Evolutionary conservation across 1,140 invertebrate genomes (phyloP).

Genomic region (Drosophila ercepeae): DNA sequence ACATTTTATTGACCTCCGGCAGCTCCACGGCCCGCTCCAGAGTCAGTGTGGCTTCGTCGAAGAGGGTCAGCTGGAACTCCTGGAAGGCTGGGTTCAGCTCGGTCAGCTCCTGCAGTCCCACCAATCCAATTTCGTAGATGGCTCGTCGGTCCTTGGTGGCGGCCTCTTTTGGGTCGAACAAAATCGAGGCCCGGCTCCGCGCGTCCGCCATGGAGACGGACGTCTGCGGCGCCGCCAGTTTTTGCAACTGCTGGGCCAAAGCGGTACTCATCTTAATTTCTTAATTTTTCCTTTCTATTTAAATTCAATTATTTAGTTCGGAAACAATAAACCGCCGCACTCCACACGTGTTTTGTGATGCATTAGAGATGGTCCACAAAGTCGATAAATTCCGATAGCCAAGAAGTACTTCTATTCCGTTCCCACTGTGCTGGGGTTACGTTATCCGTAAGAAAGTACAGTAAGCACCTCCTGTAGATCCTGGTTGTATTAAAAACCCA

Average conservation of each 20-base stretch:
- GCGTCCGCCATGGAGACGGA: constrained; percentile 87
- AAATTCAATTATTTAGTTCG: neutral
- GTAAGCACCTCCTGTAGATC: too few species aligned
- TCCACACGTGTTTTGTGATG: constrained; percentile 28
- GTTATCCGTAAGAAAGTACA: neutral
- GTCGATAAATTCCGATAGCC: neutral
- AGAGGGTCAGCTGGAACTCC: constrained; percentile 90
- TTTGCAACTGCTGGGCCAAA: constrained; percentile 92
- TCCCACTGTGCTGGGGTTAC: neutral
- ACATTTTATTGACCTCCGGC: constrained; percentile 89
- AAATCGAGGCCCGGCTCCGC: constrained; percentile 90
- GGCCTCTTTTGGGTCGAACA: constrained; percentile 95
- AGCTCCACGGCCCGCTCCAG: constrained; percentile 92
- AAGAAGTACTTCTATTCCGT: neutral
- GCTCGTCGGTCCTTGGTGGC: constrained; percentile 92
- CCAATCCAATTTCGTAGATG: constrained; percentile 92
- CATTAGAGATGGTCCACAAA: neutral
- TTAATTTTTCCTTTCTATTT: neutral
- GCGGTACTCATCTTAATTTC: constrained; percentile 86
- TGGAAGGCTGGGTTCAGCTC: constrained; percentile 89
- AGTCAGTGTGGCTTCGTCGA: constrained; percentile 88
- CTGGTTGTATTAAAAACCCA: neutral
- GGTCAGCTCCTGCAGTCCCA: constrained; percentile 92
- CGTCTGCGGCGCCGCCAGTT: constrained; percentile 92
- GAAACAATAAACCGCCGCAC: constrained; percentile 22